Base-by-base conservation (phyloP, 2,888 invertebrate species). In the Diogma glabrata region DNA sequence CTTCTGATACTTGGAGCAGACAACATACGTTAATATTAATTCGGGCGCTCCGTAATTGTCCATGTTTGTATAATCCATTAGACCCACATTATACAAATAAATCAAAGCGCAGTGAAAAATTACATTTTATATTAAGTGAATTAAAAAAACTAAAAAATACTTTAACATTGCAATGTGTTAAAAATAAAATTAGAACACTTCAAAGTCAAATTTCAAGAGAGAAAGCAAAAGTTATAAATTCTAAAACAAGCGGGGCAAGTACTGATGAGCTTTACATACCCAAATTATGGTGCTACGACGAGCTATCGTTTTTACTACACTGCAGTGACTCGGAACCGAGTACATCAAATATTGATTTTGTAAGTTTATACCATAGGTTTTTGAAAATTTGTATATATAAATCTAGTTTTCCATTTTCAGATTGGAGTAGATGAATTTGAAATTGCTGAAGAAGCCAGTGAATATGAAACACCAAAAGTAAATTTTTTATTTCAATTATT, bases 401-500 rank as follows among this genome's bases (percentile, higher is more conserved):
- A n/a, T 36, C 36, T 36, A 4, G 16, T 36, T 36, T 36, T 5
- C 36, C n/a, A 36, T 36, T 7, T 36, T 7, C 16, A 14, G n/a
- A 12, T 14, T 36, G 10, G n/a, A 16, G n/a, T 12, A 12, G 10
- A 28, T 28, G n/a, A 28, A 12, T 14, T 33, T 16, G 33, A 33
- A 33, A 3, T 7, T 36, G 36, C 36, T 16, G n/a, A 36, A 12
- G 36, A 6, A 36, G 7, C 36, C 36, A 36, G n/a, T n/a, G n/a
- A n/a, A n/a, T 16, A 36, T 16, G 36, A 36, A 36, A 36, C 36
- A 36, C 36, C 10, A 36, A 36, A 36, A 36, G 36, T 36, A 36
- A 36, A 4, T 36, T 16, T 36, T 36, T 12, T 16, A n/a, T 5
- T 36, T 36, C n/a, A 36, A 36, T 36, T 16, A 36, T 16, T 16